Base-by-base conservation (phyloP, 64 coral and sea anemone genomes). In the Hydrozoanthus tunicans region DNA sequence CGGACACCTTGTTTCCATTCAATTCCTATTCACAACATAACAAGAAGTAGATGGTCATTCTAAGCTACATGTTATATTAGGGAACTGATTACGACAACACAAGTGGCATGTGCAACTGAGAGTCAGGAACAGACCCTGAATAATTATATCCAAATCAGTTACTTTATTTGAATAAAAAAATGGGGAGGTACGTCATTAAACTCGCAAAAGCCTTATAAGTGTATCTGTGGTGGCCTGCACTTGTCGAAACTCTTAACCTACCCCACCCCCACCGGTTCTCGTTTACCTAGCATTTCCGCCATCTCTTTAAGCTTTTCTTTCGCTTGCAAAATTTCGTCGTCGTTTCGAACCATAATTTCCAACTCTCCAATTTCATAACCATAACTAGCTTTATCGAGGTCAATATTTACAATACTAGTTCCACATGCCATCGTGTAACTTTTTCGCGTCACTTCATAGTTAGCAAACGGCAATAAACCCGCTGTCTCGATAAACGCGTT, bases 341-440 rank as follows among this genome's bases (percentile, higher is more conserved):
- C 81, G 3, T 73, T 72, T 24, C 27, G 65, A 11, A 86, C 68
- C 3, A 86, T 13, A 86, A 86, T 72, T 71, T 86, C 65, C 67
- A 86, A 67, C 15, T 86, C 83, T 13, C 64, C 83, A 72, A 86
- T 86, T 72, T 86, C 66, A 58, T 86, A 72, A 57, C 83, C 65
- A 53, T 86, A 86, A 73, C 83, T 72, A 55, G 23, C 83, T 86
- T 53, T 70, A 67, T 86, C 64, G 3, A 73, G 83, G 4, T 86
- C 83, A 4, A 86, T 54, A 25, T 58, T 17, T 20, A 72, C 17
- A 71, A 11, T 72, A 26, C 24, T 27, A 51, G 20, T 5, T 9
- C 53, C 83, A 25, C 10, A 32, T 17, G 52, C 10, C 23, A 72
- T 53, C 8, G 67, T 51, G 58, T 58, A 86, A 27, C 32, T 70